Evolutionary conservation across 1,140 invertebrate species (phyloP).

Genomic region (Drosophila nebulosa): DNA sequence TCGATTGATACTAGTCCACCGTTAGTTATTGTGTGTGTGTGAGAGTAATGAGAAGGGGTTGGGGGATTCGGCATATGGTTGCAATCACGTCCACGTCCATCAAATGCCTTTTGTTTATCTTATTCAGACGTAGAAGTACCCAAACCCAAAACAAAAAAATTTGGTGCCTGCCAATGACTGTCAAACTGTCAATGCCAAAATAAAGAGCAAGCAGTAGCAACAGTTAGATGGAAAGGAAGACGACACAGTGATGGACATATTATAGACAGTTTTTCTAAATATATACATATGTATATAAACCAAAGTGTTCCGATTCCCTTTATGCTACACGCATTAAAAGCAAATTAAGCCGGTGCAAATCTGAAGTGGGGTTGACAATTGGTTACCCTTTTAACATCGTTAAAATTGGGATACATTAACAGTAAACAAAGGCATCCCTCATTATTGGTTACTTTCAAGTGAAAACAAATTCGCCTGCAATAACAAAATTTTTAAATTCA

Average conservation of each 20-base stretch:
- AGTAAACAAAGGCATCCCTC: too few relatives aligned
- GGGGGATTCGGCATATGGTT: slow-evolving; percentile 30
- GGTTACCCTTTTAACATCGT: not conserved
- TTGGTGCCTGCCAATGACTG: slow-evolving; percentile 27
- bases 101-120: slow-evolving; percentile 29
- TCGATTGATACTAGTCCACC: slow-evolving; percentile 26
- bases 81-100: slow-evolving; percentile 33
- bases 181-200: slow-evolving; percentile 31
- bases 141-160: not conserved
- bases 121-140: slow-evolving; percentile 5
- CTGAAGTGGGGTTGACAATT: slow-evolving; percentile 31
- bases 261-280: slow-evolving; percentile 45
- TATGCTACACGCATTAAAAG: slow-evolving; percentile 19
- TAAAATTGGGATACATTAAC: too few relatives aligned
- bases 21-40: slow-evolving; percentile 5
- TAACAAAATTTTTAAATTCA: too few relatives aligned
- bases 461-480: too few relatives aligned
- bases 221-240: not conserved
- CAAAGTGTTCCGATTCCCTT: not conserved
- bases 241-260: slow-evolving; percentile 48
- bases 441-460: too few relatives aligned
- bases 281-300: slow-evolving; percentile 34
- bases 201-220: not conserved
- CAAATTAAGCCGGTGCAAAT: slow-evolving; percentile 24
- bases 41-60: not conserved